These are phyloP conservation scores for Aleiodes testaceus DNA, from an alignment of 2,888 invertebrate species.

Conservation along the genomic window DNA sequence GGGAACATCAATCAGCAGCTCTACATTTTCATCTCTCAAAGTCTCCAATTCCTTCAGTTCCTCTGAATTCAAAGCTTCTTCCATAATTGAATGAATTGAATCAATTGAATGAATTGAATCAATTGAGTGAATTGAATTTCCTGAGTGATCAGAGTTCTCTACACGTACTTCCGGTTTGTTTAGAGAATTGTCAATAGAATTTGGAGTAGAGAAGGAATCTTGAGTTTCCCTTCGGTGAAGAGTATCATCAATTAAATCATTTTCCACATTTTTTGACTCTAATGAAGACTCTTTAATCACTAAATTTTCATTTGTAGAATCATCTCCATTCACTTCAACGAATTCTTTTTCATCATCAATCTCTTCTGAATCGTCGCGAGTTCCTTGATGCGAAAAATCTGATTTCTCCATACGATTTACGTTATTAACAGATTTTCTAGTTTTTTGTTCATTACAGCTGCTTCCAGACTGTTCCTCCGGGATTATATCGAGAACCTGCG, in stretches of 20 bases:
- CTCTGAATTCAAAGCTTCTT: background rate
- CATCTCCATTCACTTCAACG: background rate
- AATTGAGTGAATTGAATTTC: too few species aligned
- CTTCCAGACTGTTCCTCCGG: constrained; percentile 61
- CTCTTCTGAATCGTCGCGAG: constrained; percentile 44
- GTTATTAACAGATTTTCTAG: constrained; percentile 14
- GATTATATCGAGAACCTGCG: constrained; percentile 61
- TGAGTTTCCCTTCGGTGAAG: background rate
- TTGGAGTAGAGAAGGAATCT: background rate
- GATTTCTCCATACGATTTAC: background rate
- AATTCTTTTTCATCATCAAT: constrained; percentile 23
- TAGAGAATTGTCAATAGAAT: background rate
- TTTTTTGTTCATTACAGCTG: constrained; percentile 54
- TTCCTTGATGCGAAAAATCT: constrained; percentile 29
- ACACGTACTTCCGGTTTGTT: too few species aligned
- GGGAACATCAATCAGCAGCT: background rate
- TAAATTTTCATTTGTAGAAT: background rate
- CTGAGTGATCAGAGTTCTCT: background rate
- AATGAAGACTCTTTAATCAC: too few species aligned
- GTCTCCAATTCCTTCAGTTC: background rate
- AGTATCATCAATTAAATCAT: background rate
- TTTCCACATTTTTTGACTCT: too few species aligned
- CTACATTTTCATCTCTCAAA: background rate
- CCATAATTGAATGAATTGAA: constrained; percentile 31
- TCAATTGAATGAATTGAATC: too few species aligned